phyloP scores from a whole-genome alignment of 1,140 invertebrate genomes.

The Macrotrachela quadricornifera region DNA sequence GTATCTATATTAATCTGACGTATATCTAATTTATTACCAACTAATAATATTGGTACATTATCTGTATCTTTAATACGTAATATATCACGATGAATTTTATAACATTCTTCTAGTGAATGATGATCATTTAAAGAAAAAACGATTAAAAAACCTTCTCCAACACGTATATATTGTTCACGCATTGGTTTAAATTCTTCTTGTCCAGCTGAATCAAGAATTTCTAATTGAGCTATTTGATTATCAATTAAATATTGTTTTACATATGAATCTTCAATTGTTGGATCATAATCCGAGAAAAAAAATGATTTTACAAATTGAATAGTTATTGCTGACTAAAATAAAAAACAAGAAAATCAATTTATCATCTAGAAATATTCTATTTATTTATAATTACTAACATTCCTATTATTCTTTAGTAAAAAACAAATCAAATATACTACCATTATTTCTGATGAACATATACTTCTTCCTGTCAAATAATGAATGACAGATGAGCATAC shows the following conservation, averaged over 20 bases:
- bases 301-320: neutral
- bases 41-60: neutral
- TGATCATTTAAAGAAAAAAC: constrained; percentile 79
- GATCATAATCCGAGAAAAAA: neutral
- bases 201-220: constrained; percentile 78
- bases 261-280: neutral
- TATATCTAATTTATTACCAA: neutral
- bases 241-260: neutral
- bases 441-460: no score
- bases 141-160: constrained; percentile 30
- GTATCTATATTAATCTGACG: neutral
- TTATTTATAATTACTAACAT: no score
- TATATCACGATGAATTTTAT: neutral
- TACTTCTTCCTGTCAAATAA: no score
- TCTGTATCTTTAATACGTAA: neutral
- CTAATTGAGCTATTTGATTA: constrained; percentile 12
- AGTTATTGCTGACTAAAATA: no score
- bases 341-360: no score
- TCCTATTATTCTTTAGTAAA: no score
- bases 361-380: no score
- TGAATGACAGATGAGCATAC: no score
- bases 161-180: constrained; percentile 74
- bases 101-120: constrained; percentile 65
- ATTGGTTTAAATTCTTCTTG: constrained; percentile 88
- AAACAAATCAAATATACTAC: no score